Evolutionary conservation across 1,140 invertebrate genomes (phyloP).

Genomic region (Branchinecta lindahli): DNA sequence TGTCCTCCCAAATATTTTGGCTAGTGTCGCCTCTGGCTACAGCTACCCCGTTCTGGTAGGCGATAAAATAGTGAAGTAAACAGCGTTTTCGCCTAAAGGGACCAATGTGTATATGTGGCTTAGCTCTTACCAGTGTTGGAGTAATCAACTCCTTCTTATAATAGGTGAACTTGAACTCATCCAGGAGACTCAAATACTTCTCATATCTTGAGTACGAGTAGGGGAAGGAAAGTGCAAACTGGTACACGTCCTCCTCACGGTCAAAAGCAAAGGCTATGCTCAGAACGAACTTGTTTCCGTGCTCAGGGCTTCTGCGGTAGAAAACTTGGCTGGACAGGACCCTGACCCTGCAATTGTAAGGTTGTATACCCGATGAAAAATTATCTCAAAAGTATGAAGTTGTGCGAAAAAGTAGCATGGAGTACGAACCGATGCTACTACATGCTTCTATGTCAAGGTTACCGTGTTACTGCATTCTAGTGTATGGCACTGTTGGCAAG

Average conservation of each 20-base stretch:
- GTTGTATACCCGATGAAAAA: conserved; percentile 22
- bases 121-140: conserved; percentile 47
- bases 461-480: too few relatives aligned
- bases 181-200: conserved; percentile 61
- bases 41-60: too few relatives aligned
- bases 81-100: too few relatives aligned
- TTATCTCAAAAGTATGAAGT: conserved; percentile 17
- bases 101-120: too few relatives aligned
- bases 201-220: conserved; percentile 84
- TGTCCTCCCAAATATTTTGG: not conserved
- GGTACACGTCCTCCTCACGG: conserved; percentile 75
- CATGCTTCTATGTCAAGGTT: too few relatives aligned
- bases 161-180: conserved; percentile 41
- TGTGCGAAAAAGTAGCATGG: too few relatives aligned
- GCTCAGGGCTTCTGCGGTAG: conserved; percentile 77
- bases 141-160: conserved; percentile 53
- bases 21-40: too few relatives aligned
- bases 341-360: conserved; percentile 45
- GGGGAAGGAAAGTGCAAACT: conserved; percentile 80
- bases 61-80: too few relatives aligned
- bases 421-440: too few relatives aligned
- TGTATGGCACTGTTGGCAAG: too few relatives aligned
- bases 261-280: conserved; percentile 90
- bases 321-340: conserved; percentile 73
- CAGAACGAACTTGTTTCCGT: conserved; percentile 80